Evolutionary conservation across 1,140 invertebrate genomes (phyloP), one percentile per base, ranked within the genome.

Genomic region (Aphis gossypii): DNA sequence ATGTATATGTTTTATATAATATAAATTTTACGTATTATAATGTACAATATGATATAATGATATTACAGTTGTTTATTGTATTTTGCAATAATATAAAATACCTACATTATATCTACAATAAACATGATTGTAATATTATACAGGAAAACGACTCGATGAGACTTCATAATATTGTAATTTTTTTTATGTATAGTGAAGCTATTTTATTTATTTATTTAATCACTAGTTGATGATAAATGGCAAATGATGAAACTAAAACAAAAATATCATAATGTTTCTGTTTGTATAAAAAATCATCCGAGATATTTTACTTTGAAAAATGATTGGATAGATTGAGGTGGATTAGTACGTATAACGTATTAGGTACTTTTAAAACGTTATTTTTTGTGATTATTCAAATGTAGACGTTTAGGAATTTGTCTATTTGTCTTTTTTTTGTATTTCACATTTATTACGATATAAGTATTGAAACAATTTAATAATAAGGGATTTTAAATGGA

Each of bases 361-460:
- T 88, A 88, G n/a, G 1, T 83, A 83, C 41, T 51, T 88, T 88
- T 7, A 48, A 51, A 88, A 88, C 18, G 46, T 51, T 51, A 51
- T 88, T 48, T 88, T 20, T 88, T 48, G 86, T 51, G 7, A 88
- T 88, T 51, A 35, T 88, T 88, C 86, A 88, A n/a, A 51, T 48
- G 25, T 88, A n/a, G 30, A 88, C 44, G n/a, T n/a, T 88, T 30
- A 14, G 46, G 7, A 88, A 35, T 88, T 88, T 48, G 30, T 88
- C 46, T 46, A 86, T 41, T 76, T 76, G n/a, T 30, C n/a, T 44
- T 51, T 51, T 51, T 48, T 88, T 88, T 30, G 46, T n/a, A 51
- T 51, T 8, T 23, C 11, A 88, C 51, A 48, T 88, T 88, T 88
- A 14, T 88, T 35, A 7, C 18, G 51, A 21, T 48, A 51, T 48